Base-by-base conservation (phyloP, 2,113 vertebrate species). In the Bucco capensis region DNA sequence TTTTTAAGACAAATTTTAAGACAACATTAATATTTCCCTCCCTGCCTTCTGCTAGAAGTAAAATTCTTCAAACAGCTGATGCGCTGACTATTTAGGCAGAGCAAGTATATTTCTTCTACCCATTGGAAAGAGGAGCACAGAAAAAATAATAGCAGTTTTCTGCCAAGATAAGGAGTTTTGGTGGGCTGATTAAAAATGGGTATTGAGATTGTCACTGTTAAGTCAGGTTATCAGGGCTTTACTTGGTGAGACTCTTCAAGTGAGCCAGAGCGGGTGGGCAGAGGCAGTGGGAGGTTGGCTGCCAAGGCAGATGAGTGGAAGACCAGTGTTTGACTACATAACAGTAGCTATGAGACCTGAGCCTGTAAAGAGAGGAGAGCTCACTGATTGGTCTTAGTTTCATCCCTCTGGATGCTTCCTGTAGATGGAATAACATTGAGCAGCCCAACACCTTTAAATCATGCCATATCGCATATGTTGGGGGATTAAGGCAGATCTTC, bases 391-490 rank as follows among this genome's bases (percentile, higher is more conserved):
- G 30, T 65, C 67, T 53, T 78, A 40, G n/a, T 78, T 92, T 86
- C 57, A 82, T 74, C n/a, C 40, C 31, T 54, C 25, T 46, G 53
- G 72, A 67, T 91, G 77, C 86, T 83, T 91, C 77, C 70, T 69
- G 33, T 23, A 56, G 53, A 67, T 77, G 23, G 23, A 92, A 86
- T 56, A 78, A 61, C 30, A 56, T 40, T 67, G 64, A 83, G 23
- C 21, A 47, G 28, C 4, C 25, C 50, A 74, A 86, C 33, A 54
- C 28, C 46, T 50, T 19, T 83, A 95, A 90, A 58, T 66, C 38
- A n/a, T 60, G 17, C 19, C 1, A 0, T 87, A 27, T 61, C 72
- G 81, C 38, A 16, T 60, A 30, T 60, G 25, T 14, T 57, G 23
- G 14, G 23, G 11, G 30, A 56, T 58, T 71, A 78, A 84, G 56